Percentiles rank a stretch among this genome's conserved stretches.
These are phyloP conservation scores for Oeneis ivallda DNA, from an alignment of 2,888 invertebrate species.

Conservation along the genomic window DNA sequence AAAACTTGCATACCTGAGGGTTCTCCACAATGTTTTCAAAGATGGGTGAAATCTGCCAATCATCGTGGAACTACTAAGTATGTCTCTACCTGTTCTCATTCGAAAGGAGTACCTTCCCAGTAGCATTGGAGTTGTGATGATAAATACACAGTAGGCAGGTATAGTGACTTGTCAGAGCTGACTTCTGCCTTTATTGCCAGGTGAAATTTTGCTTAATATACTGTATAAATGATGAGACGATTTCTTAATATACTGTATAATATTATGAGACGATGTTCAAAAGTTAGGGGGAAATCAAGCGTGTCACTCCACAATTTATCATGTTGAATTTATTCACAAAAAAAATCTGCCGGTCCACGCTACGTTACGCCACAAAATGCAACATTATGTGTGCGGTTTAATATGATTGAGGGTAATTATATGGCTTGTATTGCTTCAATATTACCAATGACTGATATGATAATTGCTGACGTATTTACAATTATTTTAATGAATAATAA, in stretches of 20 bases:
- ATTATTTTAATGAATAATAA: background rate
- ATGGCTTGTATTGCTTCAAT: constrained; percentile 26
- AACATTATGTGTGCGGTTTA: constrained; percentile 31
- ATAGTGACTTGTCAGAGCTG: too few relatives aligned
- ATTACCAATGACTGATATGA: constrained; percentile 26
- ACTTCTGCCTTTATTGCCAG: too few relatives aligned
- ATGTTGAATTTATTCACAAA: constrained; percentile 36
- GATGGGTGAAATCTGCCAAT: too few relatives aligned
- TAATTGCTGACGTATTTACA: background rate
- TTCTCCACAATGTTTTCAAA: too few relatives aligned
- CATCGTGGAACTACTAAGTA: too few relatives aligned
- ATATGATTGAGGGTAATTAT: constrained; percentile 33
- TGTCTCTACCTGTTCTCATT: too few relatives aligned
- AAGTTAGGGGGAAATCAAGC: constrained; percentile 19
- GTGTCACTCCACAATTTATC: constrained; percentile 30
- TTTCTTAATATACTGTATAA: too few relatives aligned
- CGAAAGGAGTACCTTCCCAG: too few relatives aligned
- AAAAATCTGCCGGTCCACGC: constrained; percentile 32
- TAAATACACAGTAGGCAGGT: background rate
- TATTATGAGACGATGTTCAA: background rate
- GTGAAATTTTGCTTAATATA: background rate
- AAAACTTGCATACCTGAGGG: too few relatives aligned
- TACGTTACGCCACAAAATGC: constrained; percentile 32
- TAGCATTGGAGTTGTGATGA: too few relatives aligned
- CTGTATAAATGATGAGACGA: too few relatives aligned